Evolutionary conservation across 1,140 invertebrate genomes (phyloP).

Genomic region (Metopolophium dirhodum): DNA sequence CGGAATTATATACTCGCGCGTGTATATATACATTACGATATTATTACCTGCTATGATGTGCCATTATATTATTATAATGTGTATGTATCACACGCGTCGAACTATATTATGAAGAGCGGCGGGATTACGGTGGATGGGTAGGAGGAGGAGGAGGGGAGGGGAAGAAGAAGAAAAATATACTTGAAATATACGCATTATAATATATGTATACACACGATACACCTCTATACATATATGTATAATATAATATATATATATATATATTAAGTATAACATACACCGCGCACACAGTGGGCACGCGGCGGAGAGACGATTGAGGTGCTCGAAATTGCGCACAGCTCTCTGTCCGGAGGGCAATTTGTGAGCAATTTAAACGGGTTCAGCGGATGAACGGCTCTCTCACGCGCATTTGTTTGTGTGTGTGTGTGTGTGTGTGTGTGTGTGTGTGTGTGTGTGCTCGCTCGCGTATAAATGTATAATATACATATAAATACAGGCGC

Average conservation of each 20-base stretch:
- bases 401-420: not conserved
- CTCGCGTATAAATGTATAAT: not conserved
- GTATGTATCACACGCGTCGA: not conserved
- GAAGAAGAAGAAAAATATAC: not conserved
- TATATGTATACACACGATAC: not conserved
- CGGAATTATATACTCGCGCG: not conserved
- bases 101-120: not conserved
- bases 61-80: no score
- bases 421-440: not conserved
- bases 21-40: not conserved
- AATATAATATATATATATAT: not conserved
- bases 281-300: not conserved
- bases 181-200: not conserved
- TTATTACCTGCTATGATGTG: not conserved
- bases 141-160: not conserved
- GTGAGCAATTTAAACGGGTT: slow-evolving; percentile 52
- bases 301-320: not conserved
- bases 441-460: not conserved
- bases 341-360: slow-evolving; percentile 39
- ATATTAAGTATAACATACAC: not conserved
- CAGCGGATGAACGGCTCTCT: slow-evolving; percentile 40
- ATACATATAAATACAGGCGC: slow-evolving; percentile 2
- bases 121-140: no score
- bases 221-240: not conserved
- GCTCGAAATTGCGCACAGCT: slow-evolving; percentile 20